Evolutionary conservation across 2,113 vertebrate genomes (phyloP).

Genomic region (Ondatra zibethicus): DNA sequence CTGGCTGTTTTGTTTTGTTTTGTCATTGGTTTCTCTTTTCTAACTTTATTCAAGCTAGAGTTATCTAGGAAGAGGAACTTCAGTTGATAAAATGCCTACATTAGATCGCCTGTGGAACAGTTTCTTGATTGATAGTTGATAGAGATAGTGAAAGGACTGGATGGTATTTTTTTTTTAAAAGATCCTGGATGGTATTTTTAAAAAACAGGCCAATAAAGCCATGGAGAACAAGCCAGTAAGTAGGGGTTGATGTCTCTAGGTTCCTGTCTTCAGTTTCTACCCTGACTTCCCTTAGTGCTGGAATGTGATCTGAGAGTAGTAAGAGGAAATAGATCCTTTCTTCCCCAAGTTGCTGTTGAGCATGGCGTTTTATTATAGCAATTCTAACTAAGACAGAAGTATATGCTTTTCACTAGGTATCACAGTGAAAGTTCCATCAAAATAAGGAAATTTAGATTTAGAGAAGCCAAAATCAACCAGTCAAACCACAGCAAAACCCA

Average conservation of each 20-base stretch:
- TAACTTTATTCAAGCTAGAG: neutral
- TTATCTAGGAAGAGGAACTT: neutral
- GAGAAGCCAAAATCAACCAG: neutral
- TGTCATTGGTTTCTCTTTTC: neutral
- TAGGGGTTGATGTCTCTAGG: neutral
- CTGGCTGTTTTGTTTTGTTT: neutral
- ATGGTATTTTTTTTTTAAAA: too few relatives aligned
- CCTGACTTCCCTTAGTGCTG: neutral
- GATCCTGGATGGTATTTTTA: too few relatives aligned
- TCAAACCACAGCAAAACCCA: neutral
- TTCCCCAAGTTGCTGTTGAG: neutral
- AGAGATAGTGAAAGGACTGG: neutral
- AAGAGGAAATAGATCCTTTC: neutral
- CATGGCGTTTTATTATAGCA: neutral
- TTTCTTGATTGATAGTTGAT: neutral
- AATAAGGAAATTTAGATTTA: neutral
- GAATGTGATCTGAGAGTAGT: neutral
- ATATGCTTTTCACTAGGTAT: neutral
- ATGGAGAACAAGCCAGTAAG: neutral
- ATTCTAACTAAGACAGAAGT: neutral
- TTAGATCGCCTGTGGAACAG: neutral
- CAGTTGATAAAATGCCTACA: neutral
- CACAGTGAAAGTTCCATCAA: conserved; percentile 14
- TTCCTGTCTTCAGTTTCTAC: neutral
- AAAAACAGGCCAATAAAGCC: neutral